phyloP scores from a whole-genome alignment of 2,797 vertebrate species.

The Gouania willdenowi region DNA sequence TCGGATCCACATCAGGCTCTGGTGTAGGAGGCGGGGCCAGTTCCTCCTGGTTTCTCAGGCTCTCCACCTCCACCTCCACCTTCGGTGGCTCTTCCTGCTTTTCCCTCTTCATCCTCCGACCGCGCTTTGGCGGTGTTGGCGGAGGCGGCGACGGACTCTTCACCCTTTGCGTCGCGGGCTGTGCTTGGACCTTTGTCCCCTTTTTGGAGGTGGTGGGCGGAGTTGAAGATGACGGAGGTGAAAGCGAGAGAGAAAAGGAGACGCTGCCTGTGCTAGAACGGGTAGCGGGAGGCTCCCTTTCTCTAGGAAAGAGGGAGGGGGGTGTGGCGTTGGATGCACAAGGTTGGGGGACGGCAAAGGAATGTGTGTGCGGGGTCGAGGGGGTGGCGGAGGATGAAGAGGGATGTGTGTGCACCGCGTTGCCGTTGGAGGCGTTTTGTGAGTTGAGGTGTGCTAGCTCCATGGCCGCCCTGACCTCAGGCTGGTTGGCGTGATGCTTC shows the following conservation, averaged over 20 bases:
- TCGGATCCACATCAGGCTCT: slow-evolving; percentile 63
- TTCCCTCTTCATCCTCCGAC: slow-evolving; percentile 69
- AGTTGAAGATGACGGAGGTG: slow-evolving; percentile 48
- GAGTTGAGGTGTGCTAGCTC: slow-evolving; percentile 68
- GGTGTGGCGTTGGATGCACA: slow-evolving; percentile 48
- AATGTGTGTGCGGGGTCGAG: slow-evolving; percentile 49
- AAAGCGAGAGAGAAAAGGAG: slow-evolving; percentile 74
- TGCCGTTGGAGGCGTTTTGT: slow-evolving; percentile 41
- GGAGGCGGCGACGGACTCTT: slow-evolving; percentile 53
- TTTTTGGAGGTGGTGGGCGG: slow-evolving; percentile 40
- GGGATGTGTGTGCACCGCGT: slow-evolving; percentile 40
- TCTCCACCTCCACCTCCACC: slow-evolving; percentile 59
- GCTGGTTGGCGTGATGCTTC: slow-evolving; percentile 79
- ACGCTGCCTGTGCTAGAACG: slow-evolving; percentile 52
- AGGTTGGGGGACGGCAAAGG: slow-evolving; percentile 62
- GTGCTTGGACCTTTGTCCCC: slow-evolving; percentile 33
- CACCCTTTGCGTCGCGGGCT: slow-evolving; percentile 21
- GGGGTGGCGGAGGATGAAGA: slow-evolving; percentile 50
- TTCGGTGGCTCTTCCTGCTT: slow-evolving; percentile 58
- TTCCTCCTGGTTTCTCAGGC: slow-evolving; percentile 56
- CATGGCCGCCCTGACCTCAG: slow-evolving; percentile 75
- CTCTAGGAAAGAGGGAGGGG: slow-evolving; percentile 65
- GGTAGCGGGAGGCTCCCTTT: slow-evolving; percentile 54
- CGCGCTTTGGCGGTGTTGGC: slow-evolving; percentile 49
- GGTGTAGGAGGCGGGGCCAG: slow-evolving; percentile 69